Conservation (phyloP, 2,797 vertebrate genomes). For the Cossypha niveicapilla region DNA sequence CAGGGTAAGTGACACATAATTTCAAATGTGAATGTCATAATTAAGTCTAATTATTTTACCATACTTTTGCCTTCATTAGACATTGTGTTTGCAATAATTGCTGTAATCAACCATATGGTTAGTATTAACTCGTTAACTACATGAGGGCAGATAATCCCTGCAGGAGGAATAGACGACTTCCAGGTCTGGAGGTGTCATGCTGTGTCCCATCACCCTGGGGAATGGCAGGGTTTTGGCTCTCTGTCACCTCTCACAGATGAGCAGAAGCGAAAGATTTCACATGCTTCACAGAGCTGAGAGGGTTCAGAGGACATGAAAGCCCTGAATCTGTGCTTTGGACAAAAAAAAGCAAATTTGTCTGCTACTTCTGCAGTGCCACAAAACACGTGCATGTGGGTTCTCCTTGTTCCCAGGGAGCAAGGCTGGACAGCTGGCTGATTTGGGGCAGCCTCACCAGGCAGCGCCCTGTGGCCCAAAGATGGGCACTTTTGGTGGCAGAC, state of each 20-base stretch:
- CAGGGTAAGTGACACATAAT: slow-evolving; percentile 35
- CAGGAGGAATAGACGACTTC: background rate
- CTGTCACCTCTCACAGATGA: background rate
- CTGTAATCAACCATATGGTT: slow-evolving; percentile 57
- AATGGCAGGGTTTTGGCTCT: background rate
- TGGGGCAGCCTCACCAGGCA: background rate
- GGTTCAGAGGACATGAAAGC: background rate
- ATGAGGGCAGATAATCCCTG: background rate
- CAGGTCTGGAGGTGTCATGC: background rate
- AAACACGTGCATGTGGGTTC: rapidly evolving
- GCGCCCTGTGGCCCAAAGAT: background rate
- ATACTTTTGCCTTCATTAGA: slow-evolving; percentile 60
- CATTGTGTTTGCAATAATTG: slow-evolving; percentile 56
- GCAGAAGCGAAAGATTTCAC: background rate
- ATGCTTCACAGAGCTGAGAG: rapidly evolving
- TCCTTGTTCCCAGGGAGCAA: background rate
- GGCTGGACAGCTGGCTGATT: background rate
- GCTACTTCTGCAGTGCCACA: background rate
- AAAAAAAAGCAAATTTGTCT: background rate
- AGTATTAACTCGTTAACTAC: slow-evolving; percentile 46
- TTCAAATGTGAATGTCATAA: slow-evolving; percentile 56
- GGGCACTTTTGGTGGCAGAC: background rate
- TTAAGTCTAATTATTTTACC: slow-evolving; percentile 64
- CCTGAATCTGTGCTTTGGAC: background rate
- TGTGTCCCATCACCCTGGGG: background rate